Conservation (phyloP, 2,888 invertebrate species). For the Lapara coniferarum region DNA sequence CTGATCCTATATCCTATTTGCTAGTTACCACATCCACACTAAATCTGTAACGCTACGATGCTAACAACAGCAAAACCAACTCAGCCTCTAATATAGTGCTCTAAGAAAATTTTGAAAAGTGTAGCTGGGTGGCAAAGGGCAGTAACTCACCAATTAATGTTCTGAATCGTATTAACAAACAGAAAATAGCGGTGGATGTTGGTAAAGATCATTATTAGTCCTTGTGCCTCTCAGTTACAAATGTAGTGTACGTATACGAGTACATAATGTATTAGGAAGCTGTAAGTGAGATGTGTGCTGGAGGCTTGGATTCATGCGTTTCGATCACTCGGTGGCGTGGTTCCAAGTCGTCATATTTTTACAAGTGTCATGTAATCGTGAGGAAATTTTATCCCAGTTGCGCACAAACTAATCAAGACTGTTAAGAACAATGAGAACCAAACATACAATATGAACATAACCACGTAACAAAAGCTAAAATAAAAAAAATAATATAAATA, state of each 20-base stretch:
- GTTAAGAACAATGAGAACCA: constrained; percentile 9
- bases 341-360: constrained; percentile 73
- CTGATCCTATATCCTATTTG: constrained; percentile 54
- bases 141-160: constrained; percentile 58
- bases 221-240: constrained; percentile 80
- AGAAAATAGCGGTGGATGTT: constrained; percentile 38
- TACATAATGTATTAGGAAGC: constrained; percentile 80
- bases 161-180: constrained; percentile 38
- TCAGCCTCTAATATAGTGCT: constrained; percentile 81
- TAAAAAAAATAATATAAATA: constrained; percentile 31
- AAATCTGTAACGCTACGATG: constrained; percentile 71
- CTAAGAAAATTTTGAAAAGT: constrained; percentile 68
- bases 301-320: constrained; percentile 82
- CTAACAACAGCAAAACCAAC: constrained; percentile 74
- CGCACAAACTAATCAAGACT: constrained; percentile 9
- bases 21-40: constrained; percentile 78
- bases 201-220: constrained; percentile 58
- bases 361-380: constrained; percentile 68
- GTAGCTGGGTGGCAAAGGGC: constrained; percentile 80
- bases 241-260: constrained; percentile 66
- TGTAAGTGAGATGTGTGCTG: constrained; percentile 82
- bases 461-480: constrained; percentile 38
- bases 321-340: constrained; percentile 84
- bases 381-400: constrained; percentile 40
- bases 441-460: constrained; percentile 13